These are phyloP conservation scores for Drosophila kuntzei DNA, from an alignment of 2,888 invertebrate species.

Conservation along the genomic window DNA sequence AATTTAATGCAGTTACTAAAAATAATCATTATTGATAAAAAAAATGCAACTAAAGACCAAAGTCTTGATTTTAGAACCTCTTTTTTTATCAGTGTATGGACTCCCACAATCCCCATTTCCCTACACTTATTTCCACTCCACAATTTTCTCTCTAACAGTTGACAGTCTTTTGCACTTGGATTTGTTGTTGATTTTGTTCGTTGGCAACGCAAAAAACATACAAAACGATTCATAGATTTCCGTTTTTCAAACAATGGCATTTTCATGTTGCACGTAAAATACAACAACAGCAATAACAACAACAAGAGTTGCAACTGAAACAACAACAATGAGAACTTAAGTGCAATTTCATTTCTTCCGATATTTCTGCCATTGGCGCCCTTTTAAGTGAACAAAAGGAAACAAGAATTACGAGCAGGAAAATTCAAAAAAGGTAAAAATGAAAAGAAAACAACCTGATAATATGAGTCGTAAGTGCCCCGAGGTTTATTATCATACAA, in stretches of 20 bases:
- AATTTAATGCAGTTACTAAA: too few species aligned
- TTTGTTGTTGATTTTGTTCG: conserved; percentile 22
- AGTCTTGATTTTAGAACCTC: too few species aligned
- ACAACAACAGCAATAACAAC: conserved; percentile 29
- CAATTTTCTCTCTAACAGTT: conserved; percentile 27
- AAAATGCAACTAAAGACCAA: too few species aligned
- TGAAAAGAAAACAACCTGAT: conserved; percentile 7
- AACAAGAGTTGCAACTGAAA: conserved; percentile 14
- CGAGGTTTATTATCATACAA: conserved; percentile 22
- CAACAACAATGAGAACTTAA: conserved; percentile 44
- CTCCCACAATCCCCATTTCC: conserved; percentile 3
- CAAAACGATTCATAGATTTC: conserved; percentile 77
- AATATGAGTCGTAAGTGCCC: conserved; percentile 37
- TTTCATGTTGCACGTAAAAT: conserved; percentile 77
- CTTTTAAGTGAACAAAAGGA: conserved; percentile 54
- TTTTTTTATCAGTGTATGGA: too few species aligned
- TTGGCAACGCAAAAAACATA: conserved; percentile 40
- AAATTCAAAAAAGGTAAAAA: neutral
- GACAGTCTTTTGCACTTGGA: conserved; percentile 77
- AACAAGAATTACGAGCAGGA: conserved; percentile 37
- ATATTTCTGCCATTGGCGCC: conserved; percentile 71
- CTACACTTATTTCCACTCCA: neutral
- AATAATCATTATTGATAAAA: too few species aligned
- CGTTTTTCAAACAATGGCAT: conserved; percentile 78
- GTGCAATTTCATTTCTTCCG: conserved; percentile 69